These are phyloP conservation scores for Nemotelus pantherinus DNA, from an alignment of 2,888 invertebrate genomes.

Conservation along the genomic window DNA sequence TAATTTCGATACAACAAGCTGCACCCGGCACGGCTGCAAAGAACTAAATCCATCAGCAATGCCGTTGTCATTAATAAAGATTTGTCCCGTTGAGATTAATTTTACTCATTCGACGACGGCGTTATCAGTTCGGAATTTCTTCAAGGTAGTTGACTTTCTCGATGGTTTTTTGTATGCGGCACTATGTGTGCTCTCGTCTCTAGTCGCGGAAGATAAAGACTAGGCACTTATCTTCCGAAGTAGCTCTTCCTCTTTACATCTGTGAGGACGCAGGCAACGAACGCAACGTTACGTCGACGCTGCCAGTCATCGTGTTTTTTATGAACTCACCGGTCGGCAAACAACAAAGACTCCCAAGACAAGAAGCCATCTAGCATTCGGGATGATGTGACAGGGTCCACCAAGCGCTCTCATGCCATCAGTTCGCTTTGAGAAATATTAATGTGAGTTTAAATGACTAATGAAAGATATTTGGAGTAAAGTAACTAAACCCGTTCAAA, in stretches of 20 bases:
- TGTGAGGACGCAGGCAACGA: conserved; percentile 2
- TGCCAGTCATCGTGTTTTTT: conserved; percentile 32
- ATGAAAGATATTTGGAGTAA: conserved; percentile 43
- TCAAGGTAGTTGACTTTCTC: conserved; percentile 12
- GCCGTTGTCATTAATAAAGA: conserved; percentile 44
- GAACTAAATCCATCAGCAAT: conserved; percentile 35
- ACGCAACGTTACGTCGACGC: not conserved
- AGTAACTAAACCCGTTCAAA: conserved; percentile 42
- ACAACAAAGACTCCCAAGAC: conserved; percentile 41
- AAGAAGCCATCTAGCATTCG: conserved; percentile 42
- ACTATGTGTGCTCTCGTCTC: not conserved
- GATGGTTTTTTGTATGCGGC: conserved; percentile 5
- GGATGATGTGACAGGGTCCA: conserved; percentile 37
- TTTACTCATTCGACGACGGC: conserved; percentile 26
- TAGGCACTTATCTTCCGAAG: conserved; percentile 11
- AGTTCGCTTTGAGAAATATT: conserved; percentile 31
- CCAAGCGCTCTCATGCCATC: conserved; percentile 18
- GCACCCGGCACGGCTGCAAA: not conserved
- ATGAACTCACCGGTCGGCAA: conserved; percentile 42
- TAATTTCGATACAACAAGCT: not conserved
- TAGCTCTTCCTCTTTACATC: conserved; percentile 5
- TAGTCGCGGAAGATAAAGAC: conserved; percentile 6
- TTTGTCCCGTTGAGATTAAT: conserved; percentile 44
- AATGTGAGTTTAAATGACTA: conserved; percentile 41
- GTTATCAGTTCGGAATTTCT: conserved; percentile 42